A percentile compares a stretch with the other conserved stretches of the same genome.
phyloP scores from a whole-genome alignment of 1,140 invertebrate genomes.

The Drosophila athabasca region DNA sequence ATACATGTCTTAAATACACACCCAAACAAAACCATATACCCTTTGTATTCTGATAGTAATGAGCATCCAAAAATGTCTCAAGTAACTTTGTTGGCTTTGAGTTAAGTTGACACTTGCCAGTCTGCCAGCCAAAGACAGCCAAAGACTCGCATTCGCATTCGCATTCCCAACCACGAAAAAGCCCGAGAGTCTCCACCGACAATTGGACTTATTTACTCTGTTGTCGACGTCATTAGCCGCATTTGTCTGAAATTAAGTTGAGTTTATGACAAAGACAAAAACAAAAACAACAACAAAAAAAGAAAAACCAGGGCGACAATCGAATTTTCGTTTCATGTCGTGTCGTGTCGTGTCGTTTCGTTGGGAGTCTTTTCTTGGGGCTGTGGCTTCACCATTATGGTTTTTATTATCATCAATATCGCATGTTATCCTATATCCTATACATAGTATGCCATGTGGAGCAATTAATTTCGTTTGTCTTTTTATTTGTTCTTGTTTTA shows the following conservation, averaged over 20 bases:
- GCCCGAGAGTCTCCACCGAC: slow-evolving; percentile 12
- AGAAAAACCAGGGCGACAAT: slow-evolving; percentile 24
- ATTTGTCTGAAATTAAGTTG: slow-evolving; percentile 77
- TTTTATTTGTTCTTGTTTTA: slow-evolving; percentile 72
- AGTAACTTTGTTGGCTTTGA: slow-evolving; percentile 33
- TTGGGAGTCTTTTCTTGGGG: slow-evolving; percentile 18
- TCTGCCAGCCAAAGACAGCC: slow-evolving; percentile 52
- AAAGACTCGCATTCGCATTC: background rate
- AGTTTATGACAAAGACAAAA: slow-evolving; percentile 67
- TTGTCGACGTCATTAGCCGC: slow-evolving; percentile 68
- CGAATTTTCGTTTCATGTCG: slow-evolving; percentile 41
- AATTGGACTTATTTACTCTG: slow-evolving; percentile 66
- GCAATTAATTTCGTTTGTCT: slow-evolving; percentile 67
- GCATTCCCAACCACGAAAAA: slow-evolving; percentile 10
- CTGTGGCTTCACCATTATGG: slow-evolving; percentile 63
- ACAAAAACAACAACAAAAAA: too few species aligned
- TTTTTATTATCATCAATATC: slow-evolving; percentile 80
- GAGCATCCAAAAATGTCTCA: slow-evolving; percentile 10
- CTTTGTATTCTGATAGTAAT: background rate
- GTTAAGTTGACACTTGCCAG: slow-evolving; percentile 56
- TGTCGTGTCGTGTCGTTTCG: slow-evolving; percentile 11
- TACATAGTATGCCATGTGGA: slow-evolving; percentile 61
- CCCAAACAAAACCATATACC: slow-evolving; percentile 1
- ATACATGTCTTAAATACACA: background rate
- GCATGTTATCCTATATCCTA: slow-evolving; percentile 54